These are phyloP conservation scores for Ostrea edulis DNA, from an alignment of 1,140 invertebrate genomes.

Conservation along the genomic window DNA sequence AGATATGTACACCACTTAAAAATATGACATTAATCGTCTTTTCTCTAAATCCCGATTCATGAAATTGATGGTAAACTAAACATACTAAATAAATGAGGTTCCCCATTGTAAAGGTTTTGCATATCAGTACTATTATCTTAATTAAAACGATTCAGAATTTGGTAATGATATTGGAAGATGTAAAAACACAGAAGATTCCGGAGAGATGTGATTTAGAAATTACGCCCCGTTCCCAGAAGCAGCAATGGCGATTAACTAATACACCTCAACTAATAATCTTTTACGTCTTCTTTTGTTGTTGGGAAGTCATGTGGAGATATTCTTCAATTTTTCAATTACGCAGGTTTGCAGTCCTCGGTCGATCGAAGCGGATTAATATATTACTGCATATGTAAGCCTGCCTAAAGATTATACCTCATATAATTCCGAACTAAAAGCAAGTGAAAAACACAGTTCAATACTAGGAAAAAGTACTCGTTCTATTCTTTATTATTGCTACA, in stretches of 20 bases:
- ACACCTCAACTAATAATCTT: slow-evolving; percentile 15
- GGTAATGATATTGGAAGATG: not conserved
- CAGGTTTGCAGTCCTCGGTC: not conserved
- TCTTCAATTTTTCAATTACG: slow-evolving; percentile 25
- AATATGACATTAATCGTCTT: too few species aligned
- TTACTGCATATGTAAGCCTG: not conserved
- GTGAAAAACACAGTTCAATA: not conserved
- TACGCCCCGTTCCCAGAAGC: not conserved
- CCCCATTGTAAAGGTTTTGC: too few species aligned
- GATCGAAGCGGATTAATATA: slow-evolving; percentile 19
- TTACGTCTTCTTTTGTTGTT: slow-evolving; percentile 18
- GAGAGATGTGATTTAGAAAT: not conserved
- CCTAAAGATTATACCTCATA: slow-evolving; percentile 6
- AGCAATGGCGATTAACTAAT: not conserved
- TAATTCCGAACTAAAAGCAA: not conserved
- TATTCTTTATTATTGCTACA: too few species aligned
- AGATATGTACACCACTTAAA: too few species aligned
- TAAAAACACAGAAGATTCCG: not conserved
- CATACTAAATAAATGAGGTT: too few species aligned
- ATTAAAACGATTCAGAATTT: not conserved
- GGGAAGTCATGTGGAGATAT: slow-evolving; percentile 34
- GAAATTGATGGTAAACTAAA: too few species aligned
- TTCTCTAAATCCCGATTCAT: too few species aligned
- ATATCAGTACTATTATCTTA: too few species aligned
- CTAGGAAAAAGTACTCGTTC: not conserved